Percentiles rank a stretch among this genome's conserved stretches.
Evolutionary conservation across 2,888 invertebrate genomes (phyloP).

Genomic region (Pemphredon lugubris): DNA sequence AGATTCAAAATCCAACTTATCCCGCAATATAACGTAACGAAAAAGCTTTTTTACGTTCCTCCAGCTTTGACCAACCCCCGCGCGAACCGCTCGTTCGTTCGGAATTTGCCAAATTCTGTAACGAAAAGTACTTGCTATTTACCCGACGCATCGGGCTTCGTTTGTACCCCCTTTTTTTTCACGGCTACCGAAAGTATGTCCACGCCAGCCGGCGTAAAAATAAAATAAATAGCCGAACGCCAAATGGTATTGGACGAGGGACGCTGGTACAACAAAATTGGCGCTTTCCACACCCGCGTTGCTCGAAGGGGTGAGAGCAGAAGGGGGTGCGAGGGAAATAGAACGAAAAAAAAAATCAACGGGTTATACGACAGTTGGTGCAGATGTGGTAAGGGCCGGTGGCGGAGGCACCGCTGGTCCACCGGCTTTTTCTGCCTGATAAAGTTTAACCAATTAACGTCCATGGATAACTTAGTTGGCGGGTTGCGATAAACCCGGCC

Average conservation of each 20-base stretch:
- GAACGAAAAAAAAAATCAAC: background rate
- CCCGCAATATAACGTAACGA: too few relatives aligned
- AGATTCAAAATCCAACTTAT: too few relatives aligned
- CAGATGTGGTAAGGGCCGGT: conserved; percentile 23
- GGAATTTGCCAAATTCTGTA: conserved; percentile 37
- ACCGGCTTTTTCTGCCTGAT: conserved; percentile 50
- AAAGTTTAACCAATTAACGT: conserved; percentile 57
- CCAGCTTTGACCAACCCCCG: too few relatives aligned
- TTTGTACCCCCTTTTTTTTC: conserved; percentile 34
- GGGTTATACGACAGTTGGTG: conserved; percentile 32
- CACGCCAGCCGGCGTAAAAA: conserved; percentile 50
- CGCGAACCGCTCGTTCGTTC: too few relatives aligned
- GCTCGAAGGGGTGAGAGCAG: background rate
- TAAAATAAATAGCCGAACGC: conserved; percentile 40
- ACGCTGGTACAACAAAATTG: conserved; percentile 49
- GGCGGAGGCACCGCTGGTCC: conserved; percentile 11
- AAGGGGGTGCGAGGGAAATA: conserved; percentile 2
- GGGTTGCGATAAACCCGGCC: conserved; percentile 21
- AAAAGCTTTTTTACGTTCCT: too few relatives aligned
- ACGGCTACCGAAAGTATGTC: conserved; percentile 37
- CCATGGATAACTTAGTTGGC: conserved; percentile 34
- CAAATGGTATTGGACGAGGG: conserved; percentile 34
- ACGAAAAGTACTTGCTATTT: conserved; percentile 53
- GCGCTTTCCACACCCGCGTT: conserved; percentile 33
- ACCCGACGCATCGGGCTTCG: conserved; percentile 41